Conservation (phyloP, 2,888 invertebrate species). For the Criorhina ranunculi region DNA sequence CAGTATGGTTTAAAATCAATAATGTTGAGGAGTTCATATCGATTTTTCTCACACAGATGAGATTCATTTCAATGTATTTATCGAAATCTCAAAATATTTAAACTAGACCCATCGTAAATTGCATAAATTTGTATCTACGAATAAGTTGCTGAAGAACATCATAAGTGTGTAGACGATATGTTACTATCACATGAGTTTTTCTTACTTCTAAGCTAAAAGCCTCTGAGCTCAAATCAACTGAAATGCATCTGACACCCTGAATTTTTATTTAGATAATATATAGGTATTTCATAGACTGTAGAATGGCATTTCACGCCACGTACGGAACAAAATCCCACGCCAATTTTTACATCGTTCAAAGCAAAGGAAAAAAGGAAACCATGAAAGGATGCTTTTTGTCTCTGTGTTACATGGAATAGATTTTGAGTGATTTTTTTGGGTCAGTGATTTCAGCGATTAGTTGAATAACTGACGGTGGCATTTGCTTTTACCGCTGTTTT, state of each 20-base stretch:
- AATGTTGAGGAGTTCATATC: too few species aligned
- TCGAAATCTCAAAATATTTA: too few species aligned
- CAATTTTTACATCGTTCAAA: not conserved
- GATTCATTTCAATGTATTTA: too few species aligned
- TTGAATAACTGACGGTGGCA: constrained; percentile 61
- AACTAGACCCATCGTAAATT: too few species aligned
- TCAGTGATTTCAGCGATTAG: constrained; percentile 65
- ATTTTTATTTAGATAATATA: not conserved
- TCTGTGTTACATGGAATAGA: constrained; percentile 36
- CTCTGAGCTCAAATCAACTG: not conserved
- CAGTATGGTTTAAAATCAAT: too few species aligned
- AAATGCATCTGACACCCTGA: too few species aligned
- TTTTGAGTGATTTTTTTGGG: constrained; percentile 49
- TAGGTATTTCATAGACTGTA: constrained; percentile 14
- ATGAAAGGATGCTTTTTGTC: constrained; percentile 25
- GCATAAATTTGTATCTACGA: too few species aligned
- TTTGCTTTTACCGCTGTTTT: constrained; percentile 34
- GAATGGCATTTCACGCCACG: constrained; percentile 10
- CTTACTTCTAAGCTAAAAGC: too few species aligned
- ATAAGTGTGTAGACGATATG: too few species aligned
- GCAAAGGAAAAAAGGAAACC: constrained; percentile 1
- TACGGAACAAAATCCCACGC: not conserved
- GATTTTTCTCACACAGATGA: too few species aligned
- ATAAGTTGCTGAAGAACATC: too few species aligned
- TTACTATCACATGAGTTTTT: too few species aligned